A percentile compares a stretch with the other conserved stretches of the same genome.
Evolutionary conservation across 23 tunicate genomes (phyloP).

Genomic region (Trididemnum nubilum): DNA sequence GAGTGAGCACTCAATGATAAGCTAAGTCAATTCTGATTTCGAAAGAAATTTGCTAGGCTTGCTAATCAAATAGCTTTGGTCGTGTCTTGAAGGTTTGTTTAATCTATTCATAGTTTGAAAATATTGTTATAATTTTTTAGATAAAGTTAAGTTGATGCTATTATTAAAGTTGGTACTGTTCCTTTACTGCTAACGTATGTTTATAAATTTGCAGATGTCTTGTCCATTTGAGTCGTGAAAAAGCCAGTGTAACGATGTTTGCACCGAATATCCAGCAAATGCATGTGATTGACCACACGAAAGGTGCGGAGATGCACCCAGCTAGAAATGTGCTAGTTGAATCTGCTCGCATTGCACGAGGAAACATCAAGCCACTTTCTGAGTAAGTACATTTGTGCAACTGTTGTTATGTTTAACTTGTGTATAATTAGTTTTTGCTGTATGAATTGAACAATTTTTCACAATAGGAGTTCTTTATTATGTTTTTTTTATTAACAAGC

Average conservation of each 20-base stretch:
- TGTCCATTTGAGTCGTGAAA: constrained; percentile 78
- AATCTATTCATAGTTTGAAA: no score
- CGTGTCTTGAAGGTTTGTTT: no score
- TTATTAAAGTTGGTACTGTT: no score
- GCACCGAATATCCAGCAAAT: constrained; percentile 82
- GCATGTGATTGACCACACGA: constrained; percentile 84
- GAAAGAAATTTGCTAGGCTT: no score
- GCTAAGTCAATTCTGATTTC: no score
- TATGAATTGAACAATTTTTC: no score
- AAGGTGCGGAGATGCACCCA: constrained; percentile 63
- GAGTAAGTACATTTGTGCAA: constrained; percentile 37
- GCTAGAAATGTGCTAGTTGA: constrained; percentile 82
- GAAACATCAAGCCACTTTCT: constrained; percentile 61
- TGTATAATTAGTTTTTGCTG: neutral
- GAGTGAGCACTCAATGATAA: no score
- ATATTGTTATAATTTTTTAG: no score
- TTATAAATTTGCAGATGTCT: constrained; percentile 75
- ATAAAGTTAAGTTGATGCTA: no score
- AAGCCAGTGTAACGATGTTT: constrained; percentile 59
- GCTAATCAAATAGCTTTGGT: no score
- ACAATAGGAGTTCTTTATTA: neutral
- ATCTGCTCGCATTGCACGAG: constrained; percentile 89
- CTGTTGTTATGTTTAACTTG: neutral
- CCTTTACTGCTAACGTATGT: no score
- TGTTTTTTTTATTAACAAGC: neutral